Evolutionary conservation across 2,797 vertebrate genomes (phyloP), one percentile per base, ranked within the genome.

Genomic region (Diplodus sargus): DNA sequence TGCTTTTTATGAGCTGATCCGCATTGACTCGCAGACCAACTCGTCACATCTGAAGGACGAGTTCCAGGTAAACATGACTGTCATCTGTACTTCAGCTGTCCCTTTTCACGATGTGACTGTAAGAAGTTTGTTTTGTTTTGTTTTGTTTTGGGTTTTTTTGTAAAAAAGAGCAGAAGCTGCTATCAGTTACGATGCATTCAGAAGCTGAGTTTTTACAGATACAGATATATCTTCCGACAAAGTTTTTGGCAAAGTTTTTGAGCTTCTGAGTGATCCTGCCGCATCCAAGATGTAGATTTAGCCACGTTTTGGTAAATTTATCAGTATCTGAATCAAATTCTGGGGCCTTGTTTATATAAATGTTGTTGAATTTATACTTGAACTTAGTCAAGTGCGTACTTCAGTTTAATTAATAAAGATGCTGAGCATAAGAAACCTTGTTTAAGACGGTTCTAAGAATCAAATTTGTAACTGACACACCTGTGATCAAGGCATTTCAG

Each of bases 21-120:
- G 98, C 94, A 99, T 99, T 94, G 98, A 99, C 92, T 99, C 98
- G 57, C 98, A 99, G 94, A 99, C 97, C 87, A 99, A 99, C 93
- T 99, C 98, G 9, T 99, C 97, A 0, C 98, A 99, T 93, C 96
- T 99, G 89, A 99, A 99, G 95, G 98, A 99, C 67, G 98, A 99
- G 94, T 99, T 99, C 93, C 98, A 99, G 97, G 98, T 99, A 85
- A 90, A 43, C 12, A 18, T 15, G 6, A 61, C 12, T 47, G 4
- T 12, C 18, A 43, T 74, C 14, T 64, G 16, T 53, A 2, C 30
- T 28, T 20, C 60, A 25, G 48, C 2, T 4, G 8, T n/a, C 4
- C 39, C n/a, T 39, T 65, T n/a, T 42, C 4, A 49, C 47, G 20
- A 4, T 10, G 18, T 49, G 13, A 2, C 39, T 30, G 7, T 52